These are phyloP conservation scores for Holacanthella duospinosa DNA, from an alignment of 2,888 invertebrate genomes.

Conservation along the genomic window DNA sequence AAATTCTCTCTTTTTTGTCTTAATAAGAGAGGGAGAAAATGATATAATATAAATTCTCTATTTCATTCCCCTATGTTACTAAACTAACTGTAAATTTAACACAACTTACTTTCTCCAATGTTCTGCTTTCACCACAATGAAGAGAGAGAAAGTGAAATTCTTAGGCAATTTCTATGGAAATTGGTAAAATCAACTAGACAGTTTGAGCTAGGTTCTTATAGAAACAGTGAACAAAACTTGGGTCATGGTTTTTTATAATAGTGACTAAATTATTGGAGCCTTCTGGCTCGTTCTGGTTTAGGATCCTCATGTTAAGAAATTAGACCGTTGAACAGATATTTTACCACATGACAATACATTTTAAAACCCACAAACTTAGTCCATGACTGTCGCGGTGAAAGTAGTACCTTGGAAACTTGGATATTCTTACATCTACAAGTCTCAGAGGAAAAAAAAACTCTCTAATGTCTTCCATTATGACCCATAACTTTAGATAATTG, in stretches of 20 bases:
- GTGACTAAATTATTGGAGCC: background rate
- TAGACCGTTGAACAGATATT: background rate
- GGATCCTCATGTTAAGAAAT: background rate
- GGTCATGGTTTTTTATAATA: background rate
- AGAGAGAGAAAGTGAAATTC: background rate
- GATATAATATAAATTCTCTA: constrained; percentile 1
- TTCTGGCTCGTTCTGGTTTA: background rate
- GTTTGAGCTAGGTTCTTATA: background rate
- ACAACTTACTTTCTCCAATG: background rate
- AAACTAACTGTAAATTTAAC: background rate
- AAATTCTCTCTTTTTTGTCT: background rate
- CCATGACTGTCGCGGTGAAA: background rate
- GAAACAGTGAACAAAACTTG: background rate
- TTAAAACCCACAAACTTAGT: background rate
- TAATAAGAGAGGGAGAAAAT: background rate
- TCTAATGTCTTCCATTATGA: constrained; percentile 11
- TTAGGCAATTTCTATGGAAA: constrained; percentile 1
- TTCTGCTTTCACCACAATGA: background rate
- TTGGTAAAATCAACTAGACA: background rate
- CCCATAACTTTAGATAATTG: constrained; percentile 11
- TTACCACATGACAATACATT: background rate
- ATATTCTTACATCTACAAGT: background rate
- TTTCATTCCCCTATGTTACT: background rate
- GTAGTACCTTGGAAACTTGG: background rate
- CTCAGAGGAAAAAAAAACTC: background rate